Base-by-base conservation (phyloP, 2,113 vertebrate species). In the Probosciger aterrimus region DNA sequence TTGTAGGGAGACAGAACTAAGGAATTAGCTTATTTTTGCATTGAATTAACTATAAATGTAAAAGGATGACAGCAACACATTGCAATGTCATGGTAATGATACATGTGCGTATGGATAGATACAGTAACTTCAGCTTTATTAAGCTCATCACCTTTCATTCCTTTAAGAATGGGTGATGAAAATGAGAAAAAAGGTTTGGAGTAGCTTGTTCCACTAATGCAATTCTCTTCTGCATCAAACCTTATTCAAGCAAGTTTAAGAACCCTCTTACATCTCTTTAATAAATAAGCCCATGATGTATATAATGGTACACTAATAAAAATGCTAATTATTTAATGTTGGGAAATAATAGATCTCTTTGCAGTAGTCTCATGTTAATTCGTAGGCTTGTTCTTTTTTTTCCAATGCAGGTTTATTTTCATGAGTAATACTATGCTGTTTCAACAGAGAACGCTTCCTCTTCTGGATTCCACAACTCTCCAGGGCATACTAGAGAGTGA, bases 381-480 rank as follows among this genome's bases (percentile, higher is more conserved):
- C 86, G 75, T 6, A 62, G n/a, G 43, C 23, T 8, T 64, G 16
- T 50, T 64, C 78, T 39, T 80, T 46, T 76, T 74, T 7, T 23
- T 28, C 68, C 47, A 25, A 24, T 64, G 24, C 30, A 79, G 74
- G 59, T 97, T 93, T 90, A 79, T 87, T 94, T 96, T 95, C 57
- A 74, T 90, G 75, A 91, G 90, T 95, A 96, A 95, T 75, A 71
- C 55, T 74, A 44, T 23, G 47, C 53, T 83, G 41, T 74, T 96
- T 90, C 84, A 90, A 69, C 52, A 92, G 53, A 88, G 52, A 97
- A 41, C 5, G 5, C 39, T 77, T 95, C 57, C 35, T 79, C 52
- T 96, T 95, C 94, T 31, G 53, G 87, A 79, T 94, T 97, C 96
- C 92, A 91, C 30, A 88, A 52, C 91, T 97, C 97, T 96, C 96